Evolutionary conservation across 2,888 invertebrate genomes (phyloP), one percentile per base, ranked within the genome.

Genomic region (Ophioninae sp.): DNA sequence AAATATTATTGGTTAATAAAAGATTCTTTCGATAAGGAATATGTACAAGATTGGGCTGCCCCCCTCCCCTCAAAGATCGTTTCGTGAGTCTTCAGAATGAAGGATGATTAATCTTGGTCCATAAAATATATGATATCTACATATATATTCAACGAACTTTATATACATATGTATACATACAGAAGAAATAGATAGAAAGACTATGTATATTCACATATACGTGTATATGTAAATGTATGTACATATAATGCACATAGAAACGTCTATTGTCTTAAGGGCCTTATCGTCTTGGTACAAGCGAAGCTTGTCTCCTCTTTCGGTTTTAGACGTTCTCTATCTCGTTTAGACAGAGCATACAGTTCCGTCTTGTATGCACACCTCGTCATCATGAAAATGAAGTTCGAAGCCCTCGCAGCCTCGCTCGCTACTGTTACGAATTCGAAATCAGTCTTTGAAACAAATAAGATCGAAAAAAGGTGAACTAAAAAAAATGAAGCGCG

Each of bases 51-150:
- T 39, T 59, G 37, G 20, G 37, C 13, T 72, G n/a, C 20, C 58
- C 22, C 58, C 22, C 39, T 37, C 39, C 6, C 39, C 58, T 37
- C 30, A n/a, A 59, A 71, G 39, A 58, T 9, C 58, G 23, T 58
- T 59, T 72, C 59, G 58, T 39, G 37, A 72, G 59, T 72, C 39
- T 39, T 37, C 59, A 39, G 58, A 58, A 56, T 8, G 30, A 39
- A 37, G 9, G 58, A 20, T 72, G 72, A 72, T 72, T 72, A 72
- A 67, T 10, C 67, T 41, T 44, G 23, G 59, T 58, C 59, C 13
- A 22, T 59, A 39, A 72, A 72, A 44, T 9, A 44, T 13, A 9
- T 44, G 44, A 8, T 44, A 44, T 13, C 10, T 13, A 44, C 10
- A 44, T 13, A 44, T 10, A 3, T 10, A 44, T n/a, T n/a, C n/a